These are phyloP conservation scores for Anoura caudifer DNA, from an alignment of 2,113 vertebrate species.

Conservation along the genomic window DNA sequence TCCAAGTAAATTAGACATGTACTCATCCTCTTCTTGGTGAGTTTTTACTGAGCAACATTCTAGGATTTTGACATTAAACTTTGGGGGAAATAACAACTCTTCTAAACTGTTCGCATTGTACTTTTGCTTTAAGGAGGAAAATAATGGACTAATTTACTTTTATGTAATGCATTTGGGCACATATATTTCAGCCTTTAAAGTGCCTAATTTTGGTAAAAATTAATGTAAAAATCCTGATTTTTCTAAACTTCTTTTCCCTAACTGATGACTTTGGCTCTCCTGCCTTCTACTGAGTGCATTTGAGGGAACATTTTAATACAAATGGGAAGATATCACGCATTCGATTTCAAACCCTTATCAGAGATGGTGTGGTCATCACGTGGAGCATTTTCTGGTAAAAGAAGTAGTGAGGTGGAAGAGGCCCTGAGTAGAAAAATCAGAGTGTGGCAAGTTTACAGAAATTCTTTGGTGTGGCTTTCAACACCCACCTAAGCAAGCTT, in stretches of 20 bases:
- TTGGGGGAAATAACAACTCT: neutral
- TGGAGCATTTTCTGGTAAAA: neutral
- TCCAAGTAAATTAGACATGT: neutral
- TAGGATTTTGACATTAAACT: neutral
- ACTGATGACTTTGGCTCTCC: neutral
- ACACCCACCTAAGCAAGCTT: neutral
- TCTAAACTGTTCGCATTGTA: neutral
- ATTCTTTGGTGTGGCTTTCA: neutral
- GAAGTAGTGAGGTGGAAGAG: neutral
- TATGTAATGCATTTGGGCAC: neutral
- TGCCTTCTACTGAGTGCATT: neutral
- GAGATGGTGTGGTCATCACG: too few species aligned
- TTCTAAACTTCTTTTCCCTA: neutral
- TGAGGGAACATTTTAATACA: neutral
- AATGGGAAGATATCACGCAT: neutral
- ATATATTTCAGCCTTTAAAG: neutral
- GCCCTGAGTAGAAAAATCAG: neutral
- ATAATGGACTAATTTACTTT: neutral
- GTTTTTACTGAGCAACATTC: neutral
- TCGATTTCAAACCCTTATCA: neutral
- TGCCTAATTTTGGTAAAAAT: neutral
- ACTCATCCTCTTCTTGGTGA: neutral
- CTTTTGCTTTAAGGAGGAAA: conserved; percentile 34
- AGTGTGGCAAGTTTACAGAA: neutral
- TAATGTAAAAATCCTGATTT: neutral